Conservation (phyloP, 2,888 invertebrate genomes). For the Gnatocerus cornutus region DNA sequence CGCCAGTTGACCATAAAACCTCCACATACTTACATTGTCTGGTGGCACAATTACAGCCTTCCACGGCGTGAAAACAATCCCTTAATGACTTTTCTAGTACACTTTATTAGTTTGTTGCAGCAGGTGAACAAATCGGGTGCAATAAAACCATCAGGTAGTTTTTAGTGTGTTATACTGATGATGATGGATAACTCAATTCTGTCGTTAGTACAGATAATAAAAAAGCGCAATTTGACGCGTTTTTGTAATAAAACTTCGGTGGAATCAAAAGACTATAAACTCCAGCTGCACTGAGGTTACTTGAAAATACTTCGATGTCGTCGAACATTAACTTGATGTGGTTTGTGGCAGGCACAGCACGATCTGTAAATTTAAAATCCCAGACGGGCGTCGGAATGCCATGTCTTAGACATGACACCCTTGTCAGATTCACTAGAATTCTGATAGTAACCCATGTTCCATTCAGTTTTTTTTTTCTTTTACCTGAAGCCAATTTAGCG, state of each 20-base stretch:
- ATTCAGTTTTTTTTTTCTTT: conserved; percentile 54
- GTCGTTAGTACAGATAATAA: background rate
- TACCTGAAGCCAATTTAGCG: conserved; percentile 57
- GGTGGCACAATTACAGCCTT: no score
- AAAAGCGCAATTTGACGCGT: background rate
- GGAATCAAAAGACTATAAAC: background rate
- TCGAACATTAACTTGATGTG: conserved; percentile 48
- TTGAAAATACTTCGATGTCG: conserved; percentile 20
- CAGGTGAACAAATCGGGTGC: no score
- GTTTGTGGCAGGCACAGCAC: conserved; percentile 56
- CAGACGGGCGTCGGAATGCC: conserved; percentile 57
- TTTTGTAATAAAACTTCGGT: background rate
- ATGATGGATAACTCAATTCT: conserved; percentile 7
- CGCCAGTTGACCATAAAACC: no score
- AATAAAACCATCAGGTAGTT: no score
- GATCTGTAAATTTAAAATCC: conserved; percentile 53
- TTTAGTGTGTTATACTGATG: no score
- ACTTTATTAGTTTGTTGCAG: no score
- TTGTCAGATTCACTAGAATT: conserved; percentile 58
- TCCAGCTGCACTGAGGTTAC: background rate
- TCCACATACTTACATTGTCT: no score
- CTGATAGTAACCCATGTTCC: conserved; percentile 59
- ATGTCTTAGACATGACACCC: conserved; percentile 62
- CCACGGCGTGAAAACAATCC: no score
- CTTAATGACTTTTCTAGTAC: no score